Evolutionary conservation across 2,888 invertebrate species (phyloP).

Genomic region (Volucella zonaria): DNA sequence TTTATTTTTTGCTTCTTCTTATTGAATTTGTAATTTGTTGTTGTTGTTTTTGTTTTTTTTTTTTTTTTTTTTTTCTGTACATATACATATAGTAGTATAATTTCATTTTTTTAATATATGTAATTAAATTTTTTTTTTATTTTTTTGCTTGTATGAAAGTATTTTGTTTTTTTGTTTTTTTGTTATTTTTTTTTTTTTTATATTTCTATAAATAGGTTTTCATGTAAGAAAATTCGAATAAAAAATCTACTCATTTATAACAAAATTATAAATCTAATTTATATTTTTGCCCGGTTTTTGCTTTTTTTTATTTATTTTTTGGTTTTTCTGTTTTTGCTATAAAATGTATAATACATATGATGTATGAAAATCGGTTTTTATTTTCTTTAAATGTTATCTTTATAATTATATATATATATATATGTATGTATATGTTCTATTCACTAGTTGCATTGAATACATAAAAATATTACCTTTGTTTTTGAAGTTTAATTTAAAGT

Average conservation of each 20-base stretch:
- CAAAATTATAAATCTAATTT: slow-evolving; percentile 73
- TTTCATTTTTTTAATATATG: slow-evolving; percentile 25
- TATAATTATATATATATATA: slow-evolving; percentile 61
- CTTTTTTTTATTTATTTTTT: slow-evolving; percentile 33
- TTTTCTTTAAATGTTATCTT: slow-evolving; percentile 34
- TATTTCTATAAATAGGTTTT: slow-evolving; percentile 70
- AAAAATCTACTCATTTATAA: slow-evolving; percentile 77
- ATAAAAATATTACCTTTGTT: slow-evolving; percentile 55
- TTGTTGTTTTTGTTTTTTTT: no score
- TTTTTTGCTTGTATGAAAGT: slow-evolving; percentile 68
- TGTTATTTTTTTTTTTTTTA: slow-evolving; percentile 23
- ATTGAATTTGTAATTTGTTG: slow-evolving; percentile 44
- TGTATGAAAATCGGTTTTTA: slow-evolving; percentile 70
- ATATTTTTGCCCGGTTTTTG: slow-evolving; percentile 54
- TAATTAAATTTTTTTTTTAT: slow-evolving; percentile 30
- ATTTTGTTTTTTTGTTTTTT: slow-evolving; percentile 4
- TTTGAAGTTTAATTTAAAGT: no score
- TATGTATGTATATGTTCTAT: slow-evolving; percentile 64
- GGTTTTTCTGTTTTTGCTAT: slow-evolving; percentile 49
- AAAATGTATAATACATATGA: slow-evolving; percentile 71
- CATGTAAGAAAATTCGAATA: slow-evolving; percentile 76
- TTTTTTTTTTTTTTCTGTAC: slow-evolving; percentile 54
- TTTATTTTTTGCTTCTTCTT: slow-evolving; percentile 49
- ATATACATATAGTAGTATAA: slow-evolving; percentile 52
- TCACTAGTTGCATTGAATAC: slow-evolving; percentile 72